These are phyloP conservation scores for Rhynchomys soricoides DNA, from an alignment of 2,113 vertebrate genomes.

Conservation along the genomic window DNA sequence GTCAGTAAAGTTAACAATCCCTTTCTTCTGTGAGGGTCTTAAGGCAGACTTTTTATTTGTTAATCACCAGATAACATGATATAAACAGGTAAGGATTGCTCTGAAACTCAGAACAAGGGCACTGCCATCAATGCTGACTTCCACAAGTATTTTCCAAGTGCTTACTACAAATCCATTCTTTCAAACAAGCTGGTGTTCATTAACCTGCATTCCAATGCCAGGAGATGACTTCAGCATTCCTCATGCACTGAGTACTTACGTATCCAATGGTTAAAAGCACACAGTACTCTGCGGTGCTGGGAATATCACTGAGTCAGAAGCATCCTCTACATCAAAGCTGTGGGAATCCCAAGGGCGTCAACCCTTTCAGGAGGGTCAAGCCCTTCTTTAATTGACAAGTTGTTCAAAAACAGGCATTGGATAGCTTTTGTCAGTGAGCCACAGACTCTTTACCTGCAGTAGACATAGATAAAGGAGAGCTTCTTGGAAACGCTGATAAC, in stretches of 20 bases:
- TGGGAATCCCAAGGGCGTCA: background rate
- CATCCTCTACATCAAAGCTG: background rate
- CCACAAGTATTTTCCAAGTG: background rate
- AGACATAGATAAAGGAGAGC: background rate
- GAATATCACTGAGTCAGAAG: background rate
- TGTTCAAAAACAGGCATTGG: background rate
- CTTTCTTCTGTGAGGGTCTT: background rate
- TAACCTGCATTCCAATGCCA: background rate
- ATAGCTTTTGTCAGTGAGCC: background rate
- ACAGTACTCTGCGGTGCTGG: background rate
- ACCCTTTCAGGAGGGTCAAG: background rate
- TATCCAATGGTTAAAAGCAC: background rate
- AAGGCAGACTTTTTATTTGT: conserved; percentile 1
- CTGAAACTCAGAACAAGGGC: background rate
- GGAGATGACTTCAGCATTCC: background rate
- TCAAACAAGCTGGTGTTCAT: background rate
- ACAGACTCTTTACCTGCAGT: background rate
- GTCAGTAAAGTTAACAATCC: background rate
- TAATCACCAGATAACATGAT: background rate
- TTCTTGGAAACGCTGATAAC: background rate
- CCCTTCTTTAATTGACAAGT: background rate
- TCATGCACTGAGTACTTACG: background rate
- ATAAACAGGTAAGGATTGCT: background rate
- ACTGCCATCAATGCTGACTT: background rate
- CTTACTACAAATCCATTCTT: background rate